A percentile compares a stretch with the other conserved stretches of the same genome.
phyloP scores from a whole-genome alignment of 2,888 invertebrate species.

The Agriotes lineatus region DNA sequence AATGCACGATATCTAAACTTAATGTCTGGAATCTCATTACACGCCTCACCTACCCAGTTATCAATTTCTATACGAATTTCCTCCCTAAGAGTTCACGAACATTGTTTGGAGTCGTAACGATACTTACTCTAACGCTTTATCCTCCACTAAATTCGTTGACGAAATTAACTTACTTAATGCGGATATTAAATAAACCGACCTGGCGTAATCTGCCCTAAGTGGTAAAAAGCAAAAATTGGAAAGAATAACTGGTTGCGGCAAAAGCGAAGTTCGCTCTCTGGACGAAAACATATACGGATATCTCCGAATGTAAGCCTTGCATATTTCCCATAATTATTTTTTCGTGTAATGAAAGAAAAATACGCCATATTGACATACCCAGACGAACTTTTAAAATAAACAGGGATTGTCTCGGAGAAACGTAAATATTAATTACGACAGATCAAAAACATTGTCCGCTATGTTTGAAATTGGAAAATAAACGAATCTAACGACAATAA shows the following conservation, averaged over 20 bases:
- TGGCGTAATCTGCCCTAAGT: neutral
- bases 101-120: neutral
- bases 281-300: neutral
- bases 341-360: conserved; percentile 52
- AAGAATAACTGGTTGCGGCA: neutral
- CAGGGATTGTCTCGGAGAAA: conserved; percentile 49
- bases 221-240: conserved; percentile 1
- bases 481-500: conserved; percentile 45
- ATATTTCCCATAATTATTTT: conserved; percentile 39
- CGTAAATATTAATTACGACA: conserved; percentile 59
- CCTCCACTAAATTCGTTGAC: no score
- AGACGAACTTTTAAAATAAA: conserved; percentile 45
- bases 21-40: no score
- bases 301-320: conserved; percentile 2
- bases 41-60: neutral
- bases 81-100: neutral
- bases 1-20: no score
- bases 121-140: neutral
- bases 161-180: neutral
- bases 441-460: conserved; percentile 54
- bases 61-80: neutral
- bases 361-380: conserved; percentile 50
- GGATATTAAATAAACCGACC: neutral
- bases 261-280: no score
- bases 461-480: conserved; percentile 47